phyloP scores from a whole-genome alignment of 2,797 vertebrate species.

The Tinamus major region DNA sequence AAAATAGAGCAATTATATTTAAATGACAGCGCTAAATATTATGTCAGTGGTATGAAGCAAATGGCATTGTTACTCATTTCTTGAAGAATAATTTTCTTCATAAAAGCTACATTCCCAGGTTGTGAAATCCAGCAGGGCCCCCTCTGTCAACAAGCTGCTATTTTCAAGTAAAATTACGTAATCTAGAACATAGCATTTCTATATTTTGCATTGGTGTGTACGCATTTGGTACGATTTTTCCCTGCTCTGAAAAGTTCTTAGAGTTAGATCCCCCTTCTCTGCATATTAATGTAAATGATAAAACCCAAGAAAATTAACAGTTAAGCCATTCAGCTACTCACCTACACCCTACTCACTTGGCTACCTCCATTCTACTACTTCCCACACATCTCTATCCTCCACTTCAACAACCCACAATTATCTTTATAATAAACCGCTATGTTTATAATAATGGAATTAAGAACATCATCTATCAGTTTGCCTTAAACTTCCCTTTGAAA shows the following conservation, averaged over 20 bases:
- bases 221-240: neutral
- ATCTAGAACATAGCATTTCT: constrained; percentile 55
- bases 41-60: constrained; percentile 75
- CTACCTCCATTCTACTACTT: constrained; percentile 51
- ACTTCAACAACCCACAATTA: constrained; percentile 62
- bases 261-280: constrained; percentile 30
- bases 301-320: constrained; percentile 55
- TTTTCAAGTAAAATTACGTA: constrained; percentile 75
- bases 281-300: constrained; percentile 36
- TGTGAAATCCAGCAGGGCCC: constrained; percentile 67
- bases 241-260: constrained; percentile 16
- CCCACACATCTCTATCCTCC: constrained; percentile 56
- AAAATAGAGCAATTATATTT: constrained; percentile 78
- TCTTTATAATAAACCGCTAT: constrained; percentile 44
- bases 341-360: constrained; percentile 43
- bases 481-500: constrained; percentile 17
- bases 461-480: constrained; percentile 53
- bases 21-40: constrained; percentile 79
- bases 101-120: constrained; percentile 69
- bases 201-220: constrained; percentile 44
- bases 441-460: constrained; percentile 49
- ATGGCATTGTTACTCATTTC: constrained; percentile 68
- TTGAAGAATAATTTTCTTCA: constrained; percentile 64
- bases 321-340: constrained; percentile 37
- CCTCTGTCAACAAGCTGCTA: constrained; percentile 75